Evolutionary conservation across 2,888 invertebrate species (phyloP), one percentile per base, ranked within the genome.

Genomic region (Oegoconia quadripuncta): DNA sequence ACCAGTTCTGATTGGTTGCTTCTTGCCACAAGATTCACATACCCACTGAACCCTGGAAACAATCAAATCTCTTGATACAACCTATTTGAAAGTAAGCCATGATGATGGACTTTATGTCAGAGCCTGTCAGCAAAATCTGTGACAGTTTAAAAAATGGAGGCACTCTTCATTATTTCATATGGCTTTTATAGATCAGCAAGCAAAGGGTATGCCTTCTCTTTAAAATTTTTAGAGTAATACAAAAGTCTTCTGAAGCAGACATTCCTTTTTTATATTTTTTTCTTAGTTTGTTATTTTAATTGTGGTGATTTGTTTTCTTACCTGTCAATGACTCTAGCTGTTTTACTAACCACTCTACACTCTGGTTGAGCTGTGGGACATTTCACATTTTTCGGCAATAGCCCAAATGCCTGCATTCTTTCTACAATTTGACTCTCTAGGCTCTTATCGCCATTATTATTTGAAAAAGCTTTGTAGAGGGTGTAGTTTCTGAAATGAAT

Each of bases 261-360:
- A n/a, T n/a, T n/a, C n/a, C n/a, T n/a, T n/a, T n/a, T n/a, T n/a
- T n/a, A n/a, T n/a, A n/a, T n/a, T n/a, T n/a, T n/a, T n/a, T n/a
- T n/a, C n/a, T n/a, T n/a, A n/a, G n/a, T n/a, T n/a, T n/a, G n/a
- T n/a, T n/a, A n/a, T n/a, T n/a, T n/a, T n/a, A n/a, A n/a, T n/a
- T n/a, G n/a, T n/a, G n/a, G n/a, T n/a, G n/a, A n/a, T n/a, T n/a
- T n/a, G n/a, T n/a, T 25, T 1, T 25, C 36, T 38, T 13, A 11
- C 86, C 75, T 75, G 48, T 86, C 84, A 44, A 81, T 63, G 9
- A 86, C 86, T 56, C 84, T 65, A 5, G 80, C 83, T 23, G 61
- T 39, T 64, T 62, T 79, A 40, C 69, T 70, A 5, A 67, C 46
- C 23, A 82, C 59, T 38, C 64, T 65, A 42, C 86, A 84, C 7